Base-by-base conservation (phyloP, 92 coral and sea anemone species). In the Epizoanthus stellaris region DNA sequence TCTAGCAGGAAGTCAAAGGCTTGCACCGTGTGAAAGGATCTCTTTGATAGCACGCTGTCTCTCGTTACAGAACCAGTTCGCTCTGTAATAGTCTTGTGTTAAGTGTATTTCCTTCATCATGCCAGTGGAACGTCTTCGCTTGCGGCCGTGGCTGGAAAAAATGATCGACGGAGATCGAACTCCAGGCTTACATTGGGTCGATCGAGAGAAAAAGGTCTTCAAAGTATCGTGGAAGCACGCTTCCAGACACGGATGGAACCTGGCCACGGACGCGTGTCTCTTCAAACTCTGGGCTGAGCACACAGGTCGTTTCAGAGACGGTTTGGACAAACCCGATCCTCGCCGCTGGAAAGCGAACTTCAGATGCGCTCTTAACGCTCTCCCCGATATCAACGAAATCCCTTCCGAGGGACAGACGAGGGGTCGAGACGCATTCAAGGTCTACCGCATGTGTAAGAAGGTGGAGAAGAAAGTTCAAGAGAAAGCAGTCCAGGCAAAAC, bases 141-240 rank as follows among this genome's bases (percentile, higher is more conserved):
- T 97, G 43, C 94, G 97, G 21, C 97, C 96, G n/a, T 97, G 99
- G 99, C 85, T 97, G 53, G 94, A 91, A 75, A 88, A 71, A 72
- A 89, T 86, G 75, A 82, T 93, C 19, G 92, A 97, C 81, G 76
- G 77, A 13, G 93, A 88, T 20, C 76, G 72, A 21, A 86, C 90
- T 7, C 99, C 93, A 0, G 99, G 99, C 4, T 87, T 97, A 1
- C 87, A 91, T 77, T 97, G 99, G 99, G 91, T 89, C 12, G 97
- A 97, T 34, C 85, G 90, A 1, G 82, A 79, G 52, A 92, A 93
- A 39, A 89, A 88, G 70, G 84, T 93, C 65, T 97, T 97, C 61
- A 93, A 92, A 88, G 98, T 97, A 64, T 82, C 98, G 13, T 97
- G 99, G 99, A 97, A 95, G 81, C 99, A 97, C 79, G 99, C 98